phyloP scores from a whole-genome alignment of 1,140 invertebrate genomes.

The Apis dorsata region DNA sequence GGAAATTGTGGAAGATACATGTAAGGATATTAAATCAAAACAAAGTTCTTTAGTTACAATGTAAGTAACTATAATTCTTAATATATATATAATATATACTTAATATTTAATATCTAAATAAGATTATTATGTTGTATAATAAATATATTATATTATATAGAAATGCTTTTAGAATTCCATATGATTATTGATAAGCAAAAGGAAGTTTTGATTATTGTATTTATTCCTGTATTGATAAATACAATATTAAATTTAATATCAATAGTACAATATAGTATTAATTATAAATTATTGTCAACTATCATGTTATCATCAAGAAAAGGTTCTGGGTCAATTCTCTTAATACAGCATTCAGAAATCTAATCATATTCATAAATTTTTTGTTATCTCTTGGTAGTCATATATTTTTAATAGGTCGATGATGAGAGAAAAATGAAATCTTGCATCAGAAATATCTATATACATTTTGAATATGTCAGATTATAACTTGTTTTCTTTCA shows the following conservation, averaged over 20 bases:
- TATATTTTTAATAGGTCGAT: conserved; percentile 42
- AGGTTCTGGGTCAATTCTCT: conserved; percentile 43
- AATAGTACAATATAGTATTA: conserved; percentile 24
- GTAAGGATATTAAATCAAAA: conserved; percentile 60
- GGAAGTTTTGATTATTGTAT: background rate
- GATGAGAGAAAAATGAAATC: conserved; percentile 52
- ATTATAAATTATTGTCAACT: conserved; percentile 31
- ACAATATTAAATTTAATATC: background rate
- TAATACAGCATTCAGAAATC: conserved; percentile 32
- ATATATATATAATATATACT: background rate
- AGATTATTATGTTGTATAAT: background rate
- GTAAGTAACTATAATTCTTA: conserved; percentile 76
- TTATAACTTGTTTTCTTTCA: background rate
- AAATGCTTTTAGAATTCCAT: background rate
- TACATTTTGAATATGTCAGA: conserved; percentile 28
- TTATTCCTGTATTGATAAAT: background rate
- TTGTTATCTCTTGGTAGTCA: conserved; percentile 28
- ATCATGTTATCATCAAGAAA: conserved; percentile 46
- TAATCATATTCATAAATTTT: conserved; percentile 50
- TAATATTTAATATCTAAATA: background rate
- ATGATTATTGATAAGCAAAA: too few species aligned
- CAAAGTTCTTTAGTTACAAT: conserved; percentile 83
- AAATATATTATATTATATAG: background rate
- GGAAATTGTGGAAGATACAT: background rate
- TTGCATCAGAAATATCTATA: conserved; percentile 59